Evolutionary conservation across 2,888 invertebrate genomes (phyloP).

Genomic region (Pollenia griseotomentosa): DNA sequence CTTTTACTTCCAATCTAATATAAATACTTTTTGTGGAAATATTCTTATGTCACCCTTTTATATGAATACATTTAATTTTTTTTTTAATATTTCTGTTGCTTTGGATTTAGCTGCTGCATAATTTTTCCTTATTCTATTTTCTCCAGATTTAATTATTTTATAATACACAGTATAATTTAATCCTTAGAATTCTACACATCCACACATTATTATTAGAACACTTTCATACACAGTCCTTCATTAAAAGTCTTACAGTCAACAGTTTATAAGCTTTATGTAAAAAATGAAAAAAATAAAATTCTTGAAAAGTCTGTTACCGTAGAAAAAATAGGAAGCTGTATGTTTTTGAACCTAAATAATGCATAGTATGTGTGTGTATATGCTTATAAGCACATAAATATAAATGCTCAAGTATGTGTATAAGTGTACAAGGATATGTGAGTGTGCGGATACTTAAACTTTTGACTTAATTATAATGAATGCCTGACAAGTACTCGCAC

Average conservation of each 20-base stretch:
- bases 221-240: conserved; percentile 1
- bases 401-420: neutral
- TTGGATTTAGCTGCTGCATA: neutral
- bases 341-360: neutral
- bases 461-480: conserved; percentile 70
- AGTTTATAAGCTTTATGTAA: conserved; percentile 6
- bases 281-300: neutral
- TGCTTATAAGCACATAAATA: neutral
- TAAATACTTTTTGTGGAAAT: neutral
- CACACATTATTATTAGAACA: neutral
- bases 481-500: conserved; percentile 50
- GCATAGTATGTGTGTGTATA: neutral
- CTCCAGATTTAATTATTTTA: conserved; percentile 61
- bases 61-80: neutral
- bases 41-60: neutral
- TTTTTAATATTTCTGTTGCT: conserved; percentile 5
- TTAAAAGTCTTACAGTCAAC: conserved; percentile 31
- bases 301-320: conserved; percentile 4
- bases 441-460: conserved; percentile 56
- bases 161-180: conserved; percentile 50
- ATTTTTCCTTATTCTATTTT: neutral
- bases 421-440: neutral
- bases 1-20: too few relatives aligned
- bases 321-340: conserved; percentile 30
- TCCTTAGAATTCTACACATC: conserved; percentile 24